Evolutionary conservation across 2,888 invertebrate genomes (phyloP).

Genomic region (Drosophila anomalata): DNA sequence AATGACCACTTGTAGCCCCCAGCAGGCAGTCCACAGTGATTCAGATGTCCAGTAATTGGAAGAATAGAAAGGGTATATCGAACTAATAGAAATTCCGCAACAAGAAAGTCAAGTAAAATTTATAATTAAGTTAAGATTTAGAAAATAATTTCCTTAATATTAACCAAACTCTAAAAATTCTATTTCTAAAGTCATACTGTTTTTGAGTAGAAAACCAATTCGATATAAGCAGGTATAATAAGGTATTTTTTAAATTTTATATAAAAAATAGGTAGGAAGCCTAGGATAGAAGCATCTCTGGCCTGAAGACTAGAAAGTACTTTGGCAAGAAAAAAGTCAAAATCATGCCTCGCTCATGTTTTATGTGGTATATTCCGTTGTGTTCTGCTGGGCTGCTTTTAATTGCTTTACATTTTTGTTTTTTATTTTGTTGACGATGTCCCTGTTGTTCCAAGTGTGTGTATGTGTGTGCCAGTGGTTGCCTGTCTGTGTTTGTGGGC

Average conservation of each 20-base stretch:
- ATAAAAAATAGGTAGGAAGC: background rate
- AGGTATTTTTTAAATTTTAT: too few relatives aligned
- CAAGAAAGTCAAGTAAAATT: too few relatives aligned
- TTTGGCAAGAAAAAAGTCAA: conserved; percentile 58
- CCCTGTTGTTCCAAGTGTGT: conserved; percentile 17
- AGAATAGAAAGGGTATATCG: background rate
- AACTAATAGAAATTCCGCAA: too few relatives aligned
- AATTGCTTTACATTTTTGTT: conserved; percentile 80
- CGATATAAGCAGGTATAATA: too few relatives aligned
- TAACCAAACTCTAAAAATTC: too few relatives aligned
- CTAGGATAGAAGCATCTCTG: background rate
- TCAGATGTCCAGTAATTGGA: conserved; percentile 8
- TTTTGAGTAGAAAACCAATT: too few relatives aligned
- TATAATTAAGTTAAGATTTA: background rate
- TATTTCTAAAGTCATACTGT: too few relatives aligned
- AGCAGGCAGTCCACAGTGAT: conserved; percentile 62
- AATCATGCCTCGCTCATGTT: conserved; percentile 76
- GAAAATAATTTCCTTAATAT: background rate
- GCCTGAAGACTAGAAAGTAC: conserved; percentile 25
- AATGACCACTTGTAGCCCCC: conserved; percentile 74
- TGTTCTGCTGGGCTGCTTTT: conserved; percentile 73
- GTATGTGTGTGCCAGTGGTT: conserved; percentile 10
- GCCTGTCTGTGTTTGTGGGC: conserved; percentile 45
- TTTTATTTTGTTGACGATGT: conserved; percentile 61
- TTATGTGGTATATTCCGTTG: conserved; percentile 75